These are phyloP conservation scores for Pipistrellus kuhlii DNA, from an alignment of 2,797 vertebrate genomes.

Conservation along the genomic window DNA sequence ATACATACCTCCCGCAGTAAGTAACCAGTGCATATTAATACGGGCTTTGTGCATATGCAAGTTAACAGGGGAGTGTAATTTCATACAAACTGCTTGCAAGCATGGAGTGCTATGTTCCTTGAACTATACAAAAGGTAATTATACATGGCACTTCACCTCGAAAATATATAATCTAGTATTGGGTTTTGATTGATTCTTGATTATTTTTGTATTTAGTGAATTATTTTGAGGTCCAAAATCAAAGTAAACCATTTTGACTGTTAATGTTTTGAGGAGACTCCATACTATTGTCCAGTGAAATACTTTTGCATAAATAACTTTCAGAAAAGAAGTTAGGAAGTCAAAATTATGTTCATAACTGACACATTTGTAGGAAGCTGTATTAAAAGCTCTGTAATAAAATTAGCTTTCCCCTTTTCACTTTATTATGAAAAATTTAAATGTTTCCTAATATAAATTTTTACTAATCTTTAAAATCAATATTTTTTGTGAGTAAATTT, in stretches of 20 bases:
- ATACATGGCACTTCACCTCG: not conserved
- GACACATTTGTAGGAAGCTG: not conserved
- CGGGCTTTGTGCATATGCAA: not conserved
- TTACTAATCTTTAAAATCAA: constrained; percentile 53
- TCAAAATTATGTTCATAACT: constrained; percentile 21
- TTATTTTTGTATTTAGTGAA: constrained; percentile 16
- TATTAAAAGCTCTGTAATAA: constrained; percentile 26
- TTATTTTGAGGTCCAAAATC: constrained; percentile 14
- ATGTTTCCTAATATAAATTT: not conserved
- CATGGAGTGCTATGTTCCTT: not conserved
- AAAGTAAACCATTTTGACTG: constrained; percentile 20
- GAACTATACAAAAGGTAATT: not conserved
- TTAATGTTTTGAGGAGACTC: no score
- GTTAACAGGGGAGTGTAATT: not conserved
- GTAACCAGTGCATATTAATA: not conserved
- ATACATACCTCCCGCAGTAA: not conserved
- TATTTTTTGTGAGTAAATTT: constrained; percentile 5
- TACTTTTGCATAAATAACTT: constrained; percentile 18
- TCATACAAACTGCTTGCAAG: not conserved
- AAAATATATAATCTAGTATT: not conserved
- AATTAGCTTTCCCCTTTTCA: constrained; percentile 20
- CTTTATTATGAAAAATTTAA: not conserved
- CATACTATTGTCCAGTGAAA: no score
- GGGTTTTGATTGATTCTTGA: constrained; percentile 41
- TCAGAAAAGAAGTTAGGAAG: not conserved